phyloP scores from a whole-genome alignment of 2,888 invertebrate genomes.

The Conops quadrifasciatus region DNA sequence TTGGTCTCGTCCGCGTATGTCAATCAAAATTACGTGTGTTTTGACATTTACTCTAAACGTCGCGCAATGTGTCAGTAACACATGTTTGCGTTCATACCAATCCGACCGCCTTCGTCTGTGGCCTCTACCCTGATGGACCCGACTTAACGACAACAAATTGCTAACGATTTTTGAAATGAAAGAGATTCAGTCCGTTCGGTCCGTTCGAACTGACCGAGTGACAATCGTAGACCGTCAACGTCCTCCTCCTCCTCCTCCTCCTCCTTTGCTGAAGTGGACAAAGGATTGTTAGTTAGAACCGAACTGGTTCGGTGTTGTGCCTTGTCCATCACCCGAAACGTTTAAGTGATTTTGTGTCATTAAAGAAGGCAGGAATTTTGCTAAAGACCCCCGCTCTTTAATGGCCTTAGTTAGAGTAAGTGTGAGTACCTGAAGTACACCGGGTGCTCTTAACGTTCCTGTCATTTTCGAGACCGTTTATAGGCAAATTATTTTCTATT shows the following conservation, averaged over 20 bases:
- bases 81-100: constrained; percentile 22
- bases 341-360: constrained; percentile 23
- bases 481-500: constrained; percentile 10
- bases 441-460: neutral
- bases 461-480: neutral
- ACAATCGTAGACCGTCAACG: too few species aligned
- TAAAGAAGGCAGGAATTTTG: constrained; percentile 14
- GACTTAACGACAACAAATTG: too few species aligned
- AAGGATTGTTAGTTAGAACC: too few species aligned
- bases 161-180: too few species aligned
- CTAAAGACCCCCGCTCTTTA: constrained; percentile 9
- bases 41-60: constrained; percentile 12
- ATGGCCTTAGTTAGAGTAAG: neutral
- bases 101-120: too few species aligned
- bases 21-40: constrained; percentile 17
- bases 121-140: too few species aligned
- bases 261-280: too few species aligned
- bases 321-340: neutral
- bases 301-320: too few species aligned
- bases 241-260: too few species aligned
- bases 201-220: too few species aligned
- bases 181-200: too few species aligned
- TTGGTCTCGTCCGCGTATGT: neutral
- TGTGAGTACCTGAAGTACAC: too few species aligned
- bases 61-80: constrained; percentile 19